Base-by-base conservation (phyloP, 2,113 vertebrate genomes). In the Leucopsar rothschildi region DNA sequence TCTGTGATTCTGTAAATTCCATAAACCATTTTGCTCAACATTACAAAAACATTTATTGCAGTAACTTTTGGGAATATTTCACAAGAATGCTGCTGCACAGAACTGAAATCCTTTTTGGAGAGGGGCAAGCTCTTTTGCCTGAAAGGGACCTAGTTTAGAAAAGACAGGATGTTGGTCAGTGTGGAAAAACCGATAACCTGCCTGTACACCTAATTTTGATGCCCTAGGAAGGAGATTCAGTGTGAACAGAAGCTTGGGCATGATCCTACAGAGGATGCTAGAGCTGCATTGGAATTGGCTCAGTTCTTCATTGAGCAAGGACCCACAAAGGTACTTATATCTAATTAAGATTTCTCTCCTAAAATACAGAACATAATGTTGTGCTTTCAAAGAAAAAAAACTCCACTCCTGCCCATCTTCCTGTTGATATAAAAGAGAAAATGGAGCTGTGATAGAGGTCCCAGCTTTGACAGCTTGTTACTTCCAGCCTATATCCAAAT, bases 231-330 rank as follows among this genome's bases (percentile, higher is more conserved):
- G 91, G 96, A 98, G 86, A 99, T 99, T 76, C 99, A 99, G 76
- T 97, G 87, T 68, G 96, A 97, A 52, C 84, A 97, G 56, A 95
- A 47, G 64, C 61, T 42, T 69, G 99, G 99, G 84, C 99, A 99
- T 66, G 90, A 99, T 98, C 98, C 99, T 60, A 96, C 88, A 82
- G 99, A 99, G 98, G 99, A 99, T 50, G 99, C 99, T 23, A 82
- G 87, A 83, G 98, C 98, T 59, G 95, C 98, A 33, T 82, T 99
- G 96, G 98, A 99, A 91, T 97, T 99, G 93, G 98, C 98, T 80
- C 98, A 97, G 4, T 99, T 98, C 97, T 99, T 99, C 77, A 99
- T 99, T 87, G 96, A 95, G 78, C 97, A 96, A 35, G 99, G 99
- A 91, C 98, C 99, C 91, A 88, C 56, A 96, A 98, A 98, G 99